These are phyloP conservation scores for Agonopterix heracliana DNA, from an alignment of 2,888 invertebrate genomes.

Conservation along the genomic window DNA sequence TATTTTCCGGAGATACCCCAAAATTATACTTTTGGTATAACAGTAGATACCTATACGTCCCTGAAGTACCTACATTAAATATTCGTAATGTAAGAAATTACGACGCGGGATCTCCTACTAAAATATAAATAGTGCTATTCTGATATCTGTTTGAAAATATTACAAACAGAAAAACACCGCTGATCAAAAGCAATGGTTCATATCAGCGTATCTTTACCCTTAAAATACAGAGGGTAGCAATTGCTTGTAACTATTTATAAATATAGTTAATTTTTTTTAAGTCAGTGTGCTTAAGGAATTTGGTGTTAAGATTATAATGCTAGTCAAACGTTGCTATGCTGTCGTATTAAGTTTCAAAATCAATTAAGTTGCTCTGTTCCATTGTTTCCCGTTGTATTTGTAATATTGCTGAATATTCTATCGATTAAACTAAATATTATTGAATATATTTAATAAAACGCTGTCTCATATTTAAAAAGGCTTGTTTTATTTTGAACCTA, in stretches of 20 bases:
- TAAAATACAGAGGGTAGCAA: not conserved
- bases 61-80: too few species aligned
- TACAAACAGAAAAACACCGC: constrained; percentile 2
- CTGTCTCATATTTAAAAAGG: constrained; percentile 64
- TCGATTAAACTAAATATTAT: constrained; percentile 66
- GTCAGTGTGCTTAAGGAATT: constrained; percentile 63
- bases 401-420: constrained; percentile 74
- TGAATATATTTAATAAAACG: constrained; percentile 70
- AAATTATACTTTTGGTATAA: too few species aligned
- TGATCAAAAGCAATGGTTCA: constrained; percentile 19
- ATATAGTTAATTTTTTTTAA: constrained; percentile 48
- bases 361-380: constrained; percentile 64
- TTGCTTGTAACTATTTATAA: constrained; percentile 32
- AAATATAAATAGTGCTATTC: too few species aligned
- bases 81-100: too few species aligned
- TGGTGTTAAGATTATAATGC: constrained; percentile 46
- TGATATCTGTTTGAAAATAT: too few species aligned
- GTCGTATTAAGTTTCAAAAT: constrained; percentile 65
- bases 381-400: constrained; percentile 75
- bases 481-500: constrained; percentile 30
- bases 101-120: too few species aligned
- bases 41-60: too few species aligned
- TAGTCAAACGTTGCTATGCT: constrained; percentile 54
- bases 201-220: constrained; percentile 9
- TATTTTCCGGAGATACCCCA: too few species aligned